phyloP scores from a whole-genome alignment of 2,797 vertebrate genomes.

The Rhynchotus rufescens region DNA sequence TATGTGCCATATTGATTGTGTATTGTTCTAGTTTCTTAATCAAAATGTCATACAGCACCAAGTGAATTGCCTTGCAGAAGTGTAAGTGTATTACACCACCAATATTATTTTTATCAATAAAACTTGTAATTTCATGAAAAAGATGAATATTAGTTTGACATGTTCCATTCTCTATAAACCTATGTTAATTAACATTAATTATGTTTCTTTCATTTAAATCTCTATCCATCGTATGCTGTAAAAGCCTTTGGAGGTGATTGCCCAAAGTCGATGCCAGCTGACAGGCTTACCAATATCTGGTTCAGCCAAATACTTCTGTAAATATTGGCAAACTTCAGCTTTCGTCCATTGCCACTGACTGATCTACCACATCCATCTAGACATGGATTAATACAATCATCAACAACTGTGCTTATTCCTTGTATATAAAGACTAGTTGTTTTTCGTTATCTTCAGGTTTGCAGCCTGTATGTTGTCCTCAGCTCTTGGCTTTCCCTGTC shows the following conservation, averaged over 20 bases:
- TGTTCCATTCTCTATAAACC: neutral
- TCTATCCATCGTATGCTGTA: accelerated
- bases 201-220: neutral
- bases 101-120: neutral
- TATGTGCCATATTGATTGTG: neutral
- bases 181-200: neutral
- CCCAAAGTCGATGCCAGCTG: neutral
- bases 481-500: slow-evolving; percentile 30
- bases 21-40: slow-evolving; percentile 41
- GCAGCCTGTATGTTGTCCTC: neutral
- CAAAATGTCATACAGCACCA: neutral
- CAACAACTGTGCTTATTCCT: neutral
- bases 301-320: neutral
- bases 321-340: neutral
- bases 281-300: neutral
- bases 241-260: neutral
- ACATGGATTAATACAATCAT: neutral
- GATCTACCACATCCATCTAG: neutral
- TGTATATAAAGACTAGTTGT: neutral
- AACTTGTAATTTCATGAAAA: neutral
- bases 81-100: neutral
- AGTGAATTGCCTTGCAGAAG: neutral
- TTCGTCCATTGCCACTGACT: neutral
- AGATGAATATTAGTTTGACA: neutral
- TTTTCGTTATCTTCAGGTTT: slow-evolving; percentile 14